Base-by-base conservation (phyloP, 2,797 vertebrate species). In the Coregonus suidteri region DNA sequence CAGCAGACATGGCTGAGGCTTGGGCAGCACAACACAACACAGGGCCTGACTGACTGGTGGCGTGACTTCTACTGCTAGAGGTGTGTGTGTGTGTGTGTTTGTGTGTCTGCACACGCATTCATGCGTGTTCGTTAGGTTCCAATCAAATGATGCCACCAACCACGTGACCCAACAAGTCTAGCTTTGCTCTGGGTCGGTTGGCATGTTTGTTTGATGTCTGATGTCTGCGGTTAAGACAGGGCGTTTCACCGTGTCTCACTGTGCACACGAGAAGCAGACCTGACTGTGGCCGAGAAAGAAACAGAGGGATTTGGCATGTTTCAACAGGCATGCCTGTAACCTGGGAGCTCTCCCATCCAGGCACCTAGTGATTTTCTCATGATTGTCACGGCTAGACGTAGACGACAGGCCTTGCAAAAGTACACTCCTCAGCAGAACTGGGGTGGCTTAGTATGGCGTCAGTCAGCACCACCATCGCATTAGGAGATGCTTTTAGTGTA, bases 171-270 rank as follows among this genome's bases (percentile, higher is more conserved):
- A 80, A 94, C 96, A 94, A 95, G 96, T 95, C 92, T 89, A 91
- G 90, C 93, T 93, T 89, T 93, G 91, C 94, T 92, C 83, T 20
- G 79, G 78, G 89, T 89, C 86, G 15, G 30, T 66, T 13, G 6
- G 84, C 82, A 79, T 81, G 66, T 81, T 82, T 90, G 89, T 94
- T 87, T 94, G 93, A 95, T 93, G 93, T 94, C 87, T 94, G 93
- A 95, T 93, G 93, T 95, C 94, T 95, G 93, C 83, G 93, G 93
- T 92, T 93, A 89, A 94, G 94, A 94, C 93, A 93, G 94, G 95
- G 94, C 93, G 94, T 95, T 94, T 78, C 90, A 88, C 83, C 76
- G 54, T 51, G 81, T 34, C 86, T 90, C 92, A 90, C 87, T 86
- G 79, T 84, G 75, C 83, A 86, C 89, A 85, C 88, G 14, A 84